Conservation (phyloP, 1,140 invertebrate genomes). For the Zaprionus nigranus region DNA sequence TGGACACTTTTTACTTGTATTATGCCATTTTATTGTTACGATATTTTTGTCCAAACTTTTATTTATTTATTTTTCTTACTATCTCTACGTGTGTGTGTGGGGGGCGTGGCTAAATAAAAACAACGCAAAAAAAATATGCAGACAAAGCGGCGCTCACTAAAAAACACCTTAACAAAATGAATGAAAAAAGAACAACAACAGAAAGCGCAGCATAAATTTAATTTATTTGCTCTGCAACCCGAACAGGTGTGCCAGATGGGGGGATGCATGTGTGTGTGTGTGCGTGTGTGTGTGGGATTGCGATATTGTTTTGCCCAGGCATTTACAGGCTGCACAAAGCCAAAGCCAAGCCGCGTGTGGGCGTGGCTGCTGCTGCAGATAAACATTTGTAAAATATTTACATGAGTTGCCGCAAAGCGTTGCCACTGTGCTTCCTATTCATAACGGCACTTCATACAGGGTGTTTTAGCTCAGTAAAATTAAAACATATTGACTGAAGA, state of each 20-base stretch:
- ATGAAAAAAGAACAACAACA: constrained; percentile 33
- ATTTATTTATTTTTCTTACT: constrained; percentile 52
- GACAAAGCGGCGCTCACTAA: constrained; percentile 15
- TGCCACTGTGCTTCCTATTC: constrained; percentile 4
- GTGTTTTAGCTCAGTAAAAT: background rate
- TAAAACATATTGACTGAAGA: too few species aligned
- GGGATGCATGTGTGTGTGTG: background rate
- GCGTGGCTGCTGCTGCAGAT: constrained; percentile 42
- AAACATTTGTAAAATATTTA: constrained; percentile 76
- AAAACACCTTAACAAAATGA: constrained; percentile 10
- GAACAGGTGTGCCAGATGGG: constrained; percentile 57
- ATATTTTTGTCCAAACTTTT: constrained; percentile 62
- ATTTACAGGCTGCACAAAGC: constrained; percentile 49
- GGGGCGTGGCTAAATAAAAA: constrained; percentile 58
- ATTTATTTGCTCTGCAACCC: constrained; percentile 67
- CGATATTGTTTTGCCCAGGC: constrained; percentile 46
- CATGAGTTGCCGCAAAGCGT: constrained; percentile 34
- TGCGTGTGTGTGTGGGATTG: constrained; percentile 1
- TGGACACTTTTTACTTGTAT: constrained; percentile 17
- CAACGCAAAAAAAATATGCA: constrained; percentile 31
- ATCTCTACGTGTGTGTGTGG: constrained; percentile 11
- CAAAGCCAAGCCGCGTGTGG: constrained; percentile 31
- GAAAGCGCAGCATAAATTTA: constrained; percentile 75
- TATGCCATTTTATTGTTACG: constrained; percentile 78
- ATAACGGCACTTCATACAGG: background rate